A percentile compares a stretch with the other conserved stretches of the same genome.
Conservation (phyloP, 2,113 vertebrate species). For the Micromys minutus region DNA sequence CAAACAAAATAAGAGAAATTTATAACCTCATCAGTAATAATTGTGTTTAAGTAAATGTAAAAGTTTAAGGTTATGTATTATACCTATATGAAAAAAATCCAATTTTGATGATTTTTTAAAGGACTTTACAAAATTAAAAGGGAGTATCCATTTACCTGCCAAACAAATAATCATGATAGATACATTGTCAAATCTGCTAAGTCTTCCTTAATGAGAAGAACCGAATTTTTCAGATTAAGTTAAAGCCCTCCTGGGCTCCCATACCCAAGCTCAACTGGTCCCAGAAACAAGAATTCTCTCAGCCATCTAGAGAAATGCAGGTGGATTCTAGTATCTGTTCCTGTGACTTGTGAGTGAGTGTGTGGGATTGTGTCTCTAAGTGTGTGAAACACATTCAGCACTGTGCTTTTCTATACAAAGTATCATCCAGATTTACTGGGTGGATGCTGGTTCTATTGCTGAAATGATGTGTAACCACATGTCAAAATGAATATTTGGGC, state of each 20-base stretch:
- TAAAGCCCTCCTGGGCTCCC: not conserved
- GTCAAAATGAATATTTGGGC: constrained; percentile 23
- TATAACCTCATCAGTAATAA: not conserved
- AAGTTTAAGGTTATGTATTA: not conserved
- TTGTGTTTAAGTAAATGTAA: constrained; percentile 21
- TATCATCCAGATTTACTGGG: not conserved
- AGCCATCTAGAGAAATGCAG: not conserved
- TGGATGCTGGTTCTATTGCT: not conserved
- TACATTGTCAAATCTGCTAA: not conserved
- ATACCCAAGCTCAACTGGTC: not conserved
- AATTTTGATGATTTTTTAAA: constrained; percentile 7
- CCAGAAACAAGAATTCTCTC: not conserved
- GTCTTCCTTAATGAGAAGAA: not conserved
- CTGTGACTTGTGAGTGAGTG: not conserved
- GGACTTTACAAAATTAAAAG: not conserved
- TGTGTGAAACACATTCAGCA: not conserved
- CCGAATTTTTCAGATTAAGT: not conserved
- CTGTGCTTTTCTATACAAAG: not conserved
- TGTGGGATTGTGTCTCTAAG: not conserved
- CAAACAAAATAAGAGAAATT: constrained; percentile 1
- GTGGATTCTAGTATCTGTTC: not conserved
- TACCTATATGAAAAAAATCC: not conserved
- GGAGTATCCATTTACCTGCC: not conserved
- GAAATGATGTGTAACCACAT: constrained; percentile 8
- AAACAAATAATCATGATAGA: not conserved